Conservation (phyloP, 2,113 vertebrate species). For the Hippocampus guttulatus region DNA sequence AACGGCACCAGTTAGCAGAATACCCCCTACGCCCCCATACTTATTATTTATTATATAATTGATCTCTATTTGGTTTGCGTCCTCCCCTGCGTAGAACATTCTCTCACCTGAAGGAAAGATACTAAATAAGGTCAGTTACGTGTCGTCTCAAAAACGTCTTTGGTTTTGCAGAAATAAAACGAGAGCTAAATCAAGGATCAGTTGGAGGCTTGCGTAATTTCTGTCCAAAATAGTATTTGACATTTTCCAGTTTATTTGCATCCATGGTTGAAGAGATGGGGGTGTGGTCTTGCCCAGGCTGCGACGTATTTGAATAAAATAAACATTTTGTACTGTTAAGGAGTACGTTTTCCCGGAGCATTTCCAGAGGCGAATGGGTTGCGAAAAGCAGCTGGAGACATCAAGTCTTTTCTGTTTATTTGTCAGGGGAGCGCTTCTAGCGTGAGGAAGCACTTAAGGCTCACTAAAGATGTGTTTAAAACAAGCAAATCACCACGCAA, state of each 20-base stretch:
- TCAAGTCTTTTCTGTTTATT: neutral
- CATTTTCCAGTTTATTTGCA: neutral
- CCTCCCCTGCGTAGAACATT: neutral
- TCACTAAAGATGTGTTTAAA: conserved; percentile 1
- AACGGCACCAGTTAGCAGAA: conserved; percentile 10
- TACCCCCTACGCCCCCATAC: neutral
- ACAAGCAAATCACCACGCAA: neutral
- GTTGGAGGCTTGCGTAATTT: neutral
- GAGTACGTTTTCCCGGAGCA: neutral
- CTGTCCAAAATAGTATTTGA: neutral
- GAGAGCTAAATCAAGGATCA: neutral
- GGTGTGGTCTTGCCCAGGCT: conserved; percentile 5
- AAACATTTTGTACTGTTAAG: neutral
- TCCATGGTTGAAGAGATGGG: conserved; percentile 2
- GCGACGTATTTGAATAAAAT: conserved; percentile 34
- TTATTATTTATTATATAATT: conserved; percentile 4
- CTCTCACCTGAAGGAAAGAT: neutral
- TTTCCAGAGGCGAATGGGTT: neutral
- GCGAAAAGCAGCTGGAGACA: neutral
- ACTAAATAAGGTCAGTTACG: neutral
- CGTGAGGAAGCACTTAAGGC: neutral
- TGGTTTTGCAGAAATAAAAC: neutral
- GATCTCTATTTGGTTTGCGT: conserved; percentile 7
- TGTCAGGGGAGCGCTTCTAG: neutral
- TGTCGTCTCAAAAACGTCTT: neutral